These are phyloP conservation scores for Thera obeliscata DNA, from an alignment of 2,888 invertebrate genomes.

Conservation along the genomic window DNA sequence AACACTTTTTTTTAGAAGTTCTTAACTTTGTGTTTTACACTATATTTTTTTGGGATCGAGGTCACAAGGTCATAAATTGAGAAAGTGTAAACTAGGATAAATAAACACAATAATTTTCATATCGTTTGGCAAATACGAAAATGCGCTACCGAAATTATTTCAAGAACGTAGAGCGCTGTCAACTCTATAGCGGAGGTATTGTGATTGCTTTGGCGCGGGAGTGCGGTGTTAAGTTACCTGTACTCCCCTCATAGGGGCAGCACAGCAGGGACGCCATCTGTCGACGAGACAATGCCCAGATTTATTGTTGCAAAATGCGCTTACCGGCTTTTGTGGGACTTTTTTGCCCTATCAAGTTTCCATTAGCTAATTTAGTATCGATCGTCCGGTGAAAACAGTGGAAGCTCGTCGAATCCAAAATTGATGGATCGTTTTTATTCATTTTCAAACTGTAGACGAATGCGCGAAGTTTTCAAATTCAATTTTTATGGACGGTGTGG, in stretches of 20 bases:
- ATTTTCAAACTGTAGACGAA: slow-evolving; percentile 64
- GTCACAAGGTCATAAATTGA: too few species aligned
- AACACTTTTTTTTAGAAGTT: too few species aligned
- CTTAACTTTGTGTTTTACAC: too few species aligned
- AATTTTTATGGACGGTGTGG: slow-evolving; percentile 69
- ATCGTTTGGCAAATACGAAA: not conserved
- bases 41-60: too few species aligned
- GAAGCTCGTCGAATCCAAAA: slow-evolving; percentile 67
- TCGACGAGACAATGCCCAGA: slow-evolving; percentile 73
- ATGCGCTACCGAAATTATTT: not conserved
- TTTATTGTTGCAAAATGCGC: slow-evolving; percentile 78
- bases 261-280: slow-evolving; percentile 70
- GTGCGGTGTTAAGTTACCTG: slow-evolving; percentile 75
- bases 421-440: slow-evolving; percentile 81
- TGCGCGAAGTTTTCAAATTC: slow-evolving; percentile 67
- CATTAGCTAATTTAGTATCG: slow-evolving; percentile 83
- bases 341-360: slow-evolving; percentile 83
- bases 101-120: not conserved
- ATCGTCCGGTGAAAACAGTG: slow-evolving; percentile 67
- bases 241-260: slow-evolving; percentile 48
- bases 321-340: slow-evolving; percentile 70
- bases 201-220: slow-evolving; percentile 20
- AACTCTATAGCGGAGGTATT: slow-evolving; percentile 11
- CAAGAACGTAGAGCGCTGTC: not conserved
- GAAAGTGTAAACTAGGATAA: too few species aligned